These are phyloP conservation scores for Charina bottae DNA, from an alignment of 2,113 vertebrate genomes.

Conservation along the genomic window DNA sequence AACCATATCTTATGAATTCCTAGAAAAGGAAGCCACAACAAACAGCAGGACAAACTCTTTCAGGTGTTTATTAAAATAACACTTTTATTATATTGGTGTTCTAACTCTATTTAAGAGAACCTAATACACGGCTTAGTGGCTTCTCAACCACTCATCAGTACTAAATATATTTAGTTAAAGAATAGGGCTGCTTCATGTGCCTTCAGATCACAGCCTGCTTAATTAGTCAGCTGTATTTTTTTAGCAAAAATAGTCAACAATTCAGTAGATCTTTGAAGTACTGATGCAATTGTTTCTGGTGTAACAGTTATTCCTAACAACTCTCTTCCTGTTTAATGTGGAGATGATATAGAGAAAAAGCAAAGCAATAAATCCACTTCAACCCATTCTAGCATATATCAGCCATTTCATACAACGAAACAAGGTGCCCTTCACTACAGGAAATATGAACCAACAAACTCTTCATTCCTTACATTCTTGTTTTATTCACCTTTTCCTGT, in stretches of 20 bases:
- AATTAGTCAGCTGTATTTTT: background rate
- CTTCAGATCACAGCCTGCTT: background rate
- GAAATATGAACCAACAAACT: slow-evolving; percentile 33
- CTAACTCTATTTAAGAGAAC: background rate
- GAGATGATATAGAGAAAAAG: slow-evolving; percentile 35
- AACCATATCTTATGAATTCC: background rate
- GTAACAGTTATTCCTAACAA: background rate
- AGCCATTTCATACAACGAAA: slow-evolving; percentile 65
- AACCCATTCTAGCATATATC: slow-evolving; percentile 65
- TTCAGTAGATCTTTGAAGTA: background rate
- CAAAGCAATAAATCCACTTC: slow-evolving; percentile 61
- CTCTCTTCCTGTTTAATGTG: slow-evolving; percentile 10
- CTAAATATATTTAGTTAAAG: background rate
- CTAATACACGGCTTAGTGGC: background rate
- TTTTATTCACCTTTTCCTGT: slow-evolving; percentile 35
- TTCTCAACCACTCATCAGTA: background rate
- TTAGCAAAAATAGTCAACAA: background rate
- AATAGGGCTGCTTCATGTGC: background rate
- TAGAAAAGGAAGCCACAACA: background rate
- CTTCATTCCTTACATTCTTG: slow-evolving; percentile 57
- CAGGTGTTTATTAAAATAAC: background rate
- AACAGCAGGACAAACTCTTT: background rate
- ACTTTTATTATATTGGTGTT: background rate
- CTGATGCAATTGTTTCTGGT: background rate
- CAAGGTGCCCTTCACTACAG: slow-evolving; percentile 14